A percentile compares a stretch with the other conserved stretches of the same genome.
Evolutionary conservation across 2,113 vertebrate genomes (phyloP).

Genomic region (Ursus arctos): DNA sequence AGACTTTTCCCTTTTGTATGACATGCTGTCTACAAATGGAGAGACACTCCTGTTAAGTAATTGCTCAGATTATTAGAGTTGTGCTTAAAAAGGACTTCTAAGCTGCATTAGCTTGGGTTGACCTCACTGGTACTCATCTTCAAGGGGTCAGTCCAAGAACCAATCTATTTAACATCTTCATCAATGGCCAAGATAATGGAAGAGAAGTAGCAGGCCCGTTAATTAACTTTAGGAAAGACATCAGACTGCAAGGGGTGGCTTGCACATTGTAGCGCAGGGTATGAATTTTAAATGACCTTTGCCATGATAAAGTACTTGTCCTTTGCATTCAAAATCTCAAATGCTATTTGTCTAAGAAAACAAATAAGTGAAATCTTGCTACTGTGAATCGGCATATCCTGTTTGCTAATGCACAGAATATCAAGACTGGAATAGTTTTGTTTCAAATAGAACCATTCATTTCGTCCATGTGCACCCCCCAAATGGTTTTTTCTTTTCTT

Average conservation of each 20-base stretch:
- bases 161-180: constrained; percentile 70
- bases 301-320: constrained; percentile 41
- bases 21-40: constrained; percentile 66
- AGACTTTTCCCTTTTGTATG: constrained; percentile 59
- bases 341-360: constrained; percentile 55
- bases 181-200: constrained; percentile 70
- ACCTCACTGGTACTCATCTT: constrained; percentile 50
- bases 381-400: background rate
- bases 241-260: constrained; percentile 5
- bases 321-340: constrained; percentile 50
- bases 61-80: constrained; percentile 50
- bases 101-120: constrained; percentile 47
- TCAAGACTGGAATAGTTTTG: background rate
- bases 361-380: constrained; percentile 17
- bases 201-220: constrained; percentile 49
- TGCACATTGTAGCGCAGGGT: background rate
- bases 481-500: background rate
- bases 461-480: background rate
- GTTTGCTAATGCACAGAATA: background rate
- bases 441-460: constrained; percentile 8
- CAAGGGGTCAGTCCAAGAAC: constrained; percentile 59
- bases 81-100: constrained; percentile 55
- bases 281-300: constrained; percentile 69
- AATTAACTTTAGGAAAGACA: constrained; percentile 67
- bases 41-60: constrained; percentile 68